phyloP scores from a whole-genome alignment of 2,888 invertebrate genomes.

The Drosophila rellima region DNA sequence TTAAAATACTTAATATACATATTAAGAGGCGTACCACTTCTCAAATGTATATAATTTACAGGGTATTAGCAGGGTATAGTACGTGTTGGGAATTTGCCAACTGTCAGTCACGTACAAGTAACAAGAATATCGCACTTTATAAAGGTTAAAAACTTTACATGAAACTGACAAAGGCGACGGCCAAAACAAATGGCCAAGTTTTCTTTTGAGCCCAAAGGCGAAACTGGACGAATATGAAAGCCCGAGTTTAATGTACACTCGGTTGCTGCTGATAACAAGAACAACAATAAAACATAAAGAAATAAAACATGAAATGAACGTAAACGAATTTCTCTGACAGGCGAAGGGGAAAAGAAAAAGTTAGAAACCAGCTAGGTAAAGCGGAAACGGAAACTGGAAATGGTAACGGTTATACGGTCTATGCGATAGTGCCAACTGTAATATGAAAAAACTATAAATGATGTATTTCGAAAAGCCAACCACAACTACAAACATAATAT shows the following conservation, averaged over 20 bases:
- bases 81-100: constrained; percentile 21
- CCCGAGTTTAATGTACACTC: constrained; percentile 24
- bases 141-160: constrained; percentile 66
- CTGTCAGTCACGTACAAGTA: constrained; percentile 45
- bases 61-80: constrained; percentile 1
- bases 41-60: not conserved
- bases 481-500: constrained; percentile 11
- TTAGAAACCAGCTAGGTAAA: constrained; percentile 5
- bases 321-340: constrained; percentile 46
- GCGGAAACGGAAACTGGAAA: constrained; percentile 37
- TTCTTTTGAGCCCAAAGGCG: constrained; percentile 25
- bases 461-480: constrained; percentile 22
- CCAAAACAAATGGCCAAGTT: constrained; percentile 41
- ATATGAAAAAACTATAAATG: constrained; percentile 37
- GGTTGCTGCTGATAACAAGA: constrained; percentile 12
- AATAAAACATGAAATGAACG: constrained; percentile 3
- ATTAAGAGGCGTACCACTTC: too few species aligned
- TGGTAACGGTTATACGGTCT: constrained; percentile 29
- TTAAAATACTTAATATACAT: not conserved
- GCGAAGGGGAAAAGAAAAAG: constrained; percentile 9
- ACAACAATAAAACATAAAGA: constrained; percentile 36
- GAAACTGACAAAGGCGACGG: constrained; percentile 49
- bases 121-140: constrained; percentile 46
- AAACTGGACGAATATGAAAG: constrained; percentile 6
- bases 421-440: constrained; percentile 21